Evolutionary conservation across 2,113 vertebrate genomes (phyloP).

Genomic region (Manacus vitellinus): DNA sequence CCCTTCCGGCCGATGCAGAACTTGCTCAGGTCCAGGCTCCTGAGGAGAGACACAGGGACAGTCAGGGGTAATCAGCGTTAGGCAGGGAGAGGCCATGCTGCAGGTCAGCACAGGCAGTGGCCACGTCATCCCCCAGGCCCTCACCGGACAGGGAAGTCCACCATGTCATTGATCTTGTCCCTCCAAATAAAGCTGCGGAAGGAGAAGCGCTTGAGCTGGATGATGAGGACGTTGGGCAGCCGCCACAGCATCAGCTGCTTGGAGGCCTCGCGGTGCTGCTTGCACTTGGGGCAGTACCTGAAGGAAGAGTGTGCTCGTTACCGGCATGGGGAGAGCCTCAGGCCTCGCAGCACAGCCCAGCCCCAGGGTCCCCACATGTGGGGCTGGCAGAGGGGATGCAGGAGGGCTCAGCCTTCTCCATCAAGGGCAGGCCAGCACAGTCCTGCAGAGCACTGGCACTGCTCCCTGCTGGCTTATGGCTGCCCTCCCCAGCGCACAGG

Average conservation of each 20-base stretch:
- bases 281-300: slow-evolving; percentile 98
- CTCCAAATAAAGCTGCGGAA: slow-evolving; percentile 99
- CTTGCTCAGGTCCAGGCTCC: slow-evolving; percentile 94
- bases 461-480: background rate
- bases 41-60: background rate
- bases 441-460: background rate
- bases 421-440: background rate
- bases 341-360: background rate
- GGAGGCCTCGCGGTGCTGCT: slow-evolving; percentile 95
- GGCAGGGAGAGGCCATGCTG: background rate
- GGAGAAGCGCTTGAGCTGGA: slow-evolving; percentile 99
- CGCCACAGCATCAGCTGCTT: slow-evolving; percentile 97
- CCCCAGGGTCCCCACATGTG: background rate
- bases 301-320: background rate
- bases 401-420: background rate
- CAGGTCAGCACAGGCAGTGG: background rate
- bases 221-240: slow-evolving; percentile 93
- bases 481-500: background rate
- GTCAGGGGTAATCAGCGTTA: accelerated
- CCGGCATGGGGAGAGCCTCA: accelerated
- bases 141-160: slow-evolving; percentile 96
- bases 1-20: slow-evolving; percentile 98
- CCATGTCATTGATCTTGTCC: slow-evolving; percentile 98
- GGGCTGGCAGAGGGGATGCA: background rate
- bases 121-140: background rate